These are phyloP conservation scores for Leucozona laternaria DNA, from an alignment of 2,888 invertebrate species.

Conservation along the genomic window DNA sequence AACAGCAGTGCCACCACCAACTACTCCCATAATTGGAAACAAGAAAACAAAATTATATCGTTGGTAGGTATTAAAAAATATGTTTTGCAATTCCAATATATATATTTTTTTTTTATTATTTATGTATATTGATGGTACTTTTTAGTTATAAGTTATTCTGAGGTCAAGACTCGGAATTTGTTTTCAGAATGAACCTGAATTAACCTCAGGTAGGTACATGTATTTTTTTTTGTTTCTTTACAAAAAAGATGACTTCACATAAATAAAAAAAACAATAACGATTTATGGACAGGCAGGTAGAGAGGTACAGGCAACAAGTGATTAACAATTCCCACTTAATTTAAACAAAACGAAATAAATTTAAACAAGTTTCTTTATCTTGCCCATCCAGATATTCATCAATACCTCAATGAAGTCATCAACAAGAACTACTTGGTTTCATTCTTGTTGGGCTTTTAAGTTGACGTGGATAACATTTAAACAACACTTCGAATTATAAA, in stretches of 20 bases:
- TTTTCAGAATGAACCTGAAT: neutral
- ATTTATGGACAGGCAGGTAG: neutral
- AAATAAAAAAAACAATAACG: neutral
- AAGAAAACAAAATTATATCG: conserved; percentile 3
- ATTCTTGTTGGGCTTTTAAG: neutral
- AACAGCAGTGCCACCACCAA: conserved; percentile 5
- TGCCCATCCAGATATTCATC: neutral
- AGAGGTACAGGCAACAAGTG: neutral
- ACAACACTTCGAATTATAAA: neutral
- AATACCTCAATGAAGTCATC: neutral
- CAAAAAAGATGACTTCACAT: neutral
- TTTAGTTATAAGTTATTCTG: neutral
- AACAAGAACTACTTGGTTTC: neutral
- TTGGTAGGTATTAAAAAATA: neutral
- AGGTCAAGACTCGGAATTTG: neutral
- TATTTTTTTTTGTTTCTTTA: neutral
- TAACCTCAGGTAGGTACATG: neutral
- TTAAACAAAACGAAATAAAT: neutral
- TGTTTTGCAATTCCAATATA: neutral
- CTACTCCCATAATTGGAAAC: neutral
- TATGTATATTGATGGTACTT: neutral
- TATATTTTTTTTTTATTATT: neutral
- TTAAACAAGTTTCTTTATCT: conserved; percentile 3
- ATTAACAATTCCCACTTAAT: neutral
- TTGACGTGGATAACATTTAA: conserved; percentile 9